phyloP scores from a whole-genome alignment of 2,888 invertebrate genomes.

The Eilema griseolum region DNA sequence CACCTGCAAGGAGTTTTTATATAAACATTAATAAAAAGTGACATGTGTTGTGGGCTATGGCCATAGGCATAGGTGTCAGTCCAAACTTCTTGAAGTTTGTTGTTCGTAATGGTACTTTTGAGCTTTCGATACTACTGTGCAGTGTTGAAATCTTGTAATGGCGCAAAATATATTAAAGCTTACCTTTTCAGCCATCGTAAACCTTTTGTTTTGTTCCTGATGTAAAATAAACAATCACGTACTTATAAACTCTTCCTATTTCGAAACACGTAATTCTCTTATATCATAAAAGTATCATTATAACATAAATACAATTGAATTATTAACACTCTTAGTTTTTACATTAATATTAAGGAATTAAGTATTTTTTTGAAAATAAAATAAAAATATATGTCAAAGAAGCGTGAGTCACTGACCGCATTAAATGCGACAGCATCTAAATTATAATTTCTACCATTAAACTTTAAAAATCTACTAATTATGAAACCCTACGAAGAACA shows the following conservation, averaged over 20 bases:
- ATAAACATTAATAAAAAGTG: conserved; percentile 19
- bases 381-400: conserved; percentile 49
- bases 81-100: not conserved
- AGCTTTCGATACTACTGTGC: not conserved
- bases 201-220: conserved; percentile 44
- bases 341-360: conserved; percentile 36
- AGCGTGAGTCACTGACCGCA: conserved; percentile 58
- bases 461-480: not conserved
- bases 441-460: conserved; percentile 37
- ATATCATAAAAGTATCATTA: conserved; percentile 41
- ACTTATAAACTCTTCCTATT: conserved; percentile 27
- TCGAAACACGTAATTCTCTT: conserved; percentile 17
- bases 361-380: conserved; percentile 53
- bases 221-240: conserved; percentile 45
- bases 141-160: not conserved
- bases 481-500: not conserved
- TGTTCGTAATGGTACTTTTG: not conserved
- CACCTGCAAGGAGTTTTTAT: conserved; percentile 41
- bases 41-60: not conserved
- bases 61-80: not conserved
- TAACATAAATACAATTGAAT: conserved; percentile 28
- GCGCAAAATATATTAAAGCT: conserved; percentile 37
- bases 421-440: conserved; percentile 35
- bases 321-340: conserved; percentile 44
- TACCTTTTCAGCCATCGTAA: conserved; percentile 72